Percentiles rank a stretch among this genome's conserved stretches.
Conservation (phyloP, 1,140 invertebrate species). For the Cotesia typhae region DNA sequence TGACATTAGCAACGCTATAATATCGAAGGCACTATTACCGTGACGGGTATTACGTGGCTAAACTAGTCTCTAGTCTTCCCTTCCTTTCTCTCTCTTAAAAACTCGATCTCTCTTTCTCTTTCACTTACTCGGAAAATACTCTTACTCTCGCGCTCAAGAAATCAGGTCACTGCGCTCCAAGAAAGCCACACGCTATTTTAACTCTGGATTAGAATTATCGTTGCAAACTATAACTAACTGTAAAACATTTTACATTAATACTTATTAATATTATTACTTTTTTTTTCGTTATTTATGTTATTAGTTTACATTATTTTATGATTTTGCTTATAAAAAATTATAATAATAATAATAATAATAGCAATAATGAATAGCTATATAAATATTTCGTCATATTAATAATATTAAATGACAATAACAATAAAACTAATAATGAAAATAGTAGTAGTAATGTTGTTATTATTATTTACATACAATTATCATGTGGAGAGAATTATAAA, state of each 20-base stretch:
- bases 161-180: conserved; percentile 66
- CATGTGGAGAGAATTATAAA: background rate
- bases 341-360: no score
- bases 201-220: conserved; percentile 62
- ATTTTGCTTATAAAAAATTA: no score
- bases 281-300: conserved; percentile 14
- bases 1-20: conserved; percentile 65
- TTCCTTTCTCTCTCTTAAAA: conserved; percentile 49
- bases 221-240: conserved; percentile 14
- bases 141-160: conserved; percentile 61
- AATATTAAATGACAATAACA: background rate
- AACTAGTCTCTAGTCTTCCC: conserved; percentile 37
- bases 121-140: conserved; percentile 52
- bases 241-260: background rate
- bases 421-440: background rate
- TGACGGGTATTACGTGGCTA: conserved; percentile 64
- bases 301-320: background rate
- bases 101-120: conserved; percentile 45
- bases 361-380: no score
- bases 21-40: conserved; percentile 64
- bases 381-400: background rate
- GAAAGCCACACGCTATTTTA: conserved; percentile 56
- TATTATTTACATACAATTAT: no score
- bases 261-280: conserved; percentile 12
- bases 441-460: no score